Conservation (phyloP, 2,888 invertebrate genomes). For the Synanthedon tipuliformis region DNA sequence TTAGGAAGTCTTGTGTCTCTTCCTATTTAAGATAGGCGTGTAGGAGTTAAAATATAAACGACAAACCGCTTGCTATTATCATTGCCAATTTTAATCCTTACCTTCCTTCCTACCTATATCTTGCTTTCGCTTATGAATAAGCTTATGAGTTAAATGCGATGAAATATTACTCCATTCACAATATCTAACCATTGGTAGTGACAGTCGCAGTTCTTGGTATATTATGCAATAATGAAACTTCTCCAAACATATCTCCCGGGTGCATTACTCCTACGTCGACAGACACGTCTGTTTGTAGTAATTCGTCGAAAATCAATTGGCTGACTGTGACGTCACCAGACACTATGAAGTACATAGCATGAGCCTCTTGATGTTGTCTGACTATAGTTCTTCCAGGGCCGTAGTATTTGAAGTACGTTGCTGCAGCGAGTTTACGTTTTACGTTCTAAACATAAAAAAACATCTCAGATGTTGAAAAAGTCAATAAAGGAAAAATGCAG, state of each 20-base stretch:
- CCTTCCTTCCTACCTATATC: no score
- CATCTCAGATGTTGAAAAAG: background rate
- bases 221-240: constrained; percentile 73
- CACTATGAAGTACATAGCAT: constrained; percentile 74
- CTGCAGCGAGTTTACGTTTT: constrained; percentile 71
- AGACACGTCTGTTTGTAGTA: constrained; percentile 50
- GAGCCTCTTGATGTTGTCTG: constrained; percentile 70
- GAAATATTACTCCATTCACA: constrained; percentile 7
- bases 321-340: constrained; percentile 67
- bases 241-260: constrained; percentile 75
- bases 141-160: no score
- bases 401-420: constrained; percentile 73
- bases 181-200: constrained; percentile 56
- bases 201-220: constrained; percentile 73
- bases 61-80: no score
- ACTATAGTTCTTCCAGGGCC: constrained; percentile 71
- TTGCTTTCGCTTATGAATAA: background rate
- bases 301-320: constrained; percentile 60
- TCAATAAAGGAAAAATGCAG: background rate
- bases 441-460: constrained; percentile 50
- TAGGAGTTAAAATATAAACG: no score
- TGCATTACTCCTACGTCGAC: constrained; percentile 63
- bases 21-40: no score
- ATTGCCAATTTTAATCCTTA: no score
- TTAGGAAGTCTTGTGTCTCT: no score